These are phyloP conservation scores for Alviniconcha marisindica DNA, from an alignment of 1,140 invertebrate genomes.

Conservation along the genomic window DNA sequence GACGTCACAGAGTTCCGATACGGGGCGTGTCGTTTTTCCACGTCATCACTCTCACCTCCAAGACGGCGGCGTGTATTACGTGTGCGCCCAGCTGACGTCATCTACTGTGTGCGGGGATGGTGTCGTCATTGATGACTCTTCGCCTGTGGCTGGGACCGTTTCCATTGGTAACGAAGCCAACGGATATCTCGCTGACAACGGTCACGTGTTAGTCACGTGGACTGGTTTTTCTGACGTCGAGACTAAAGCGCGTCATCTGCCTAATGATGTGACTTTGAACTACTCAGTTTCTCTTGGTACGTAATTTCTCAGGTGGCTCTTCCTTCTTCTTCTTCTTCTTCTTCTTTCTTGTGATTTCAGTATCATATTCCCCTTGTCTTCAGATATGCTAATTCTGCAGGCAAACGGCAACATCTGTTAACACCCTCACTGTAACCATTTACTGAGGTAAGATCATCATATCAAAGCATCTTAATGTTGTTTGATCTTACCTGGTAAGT, in stretches of 20 bases:
- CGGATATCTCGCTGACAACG: constrained; percentile 36
- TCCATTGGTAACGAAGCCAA: constrained; percentile 37
- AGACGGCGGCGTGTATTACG: constrained; percentile 6
- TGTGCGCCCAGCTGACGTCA: not conserved
- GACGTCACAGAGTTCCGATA: not conserved
- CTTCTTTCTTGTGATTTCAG: no score
- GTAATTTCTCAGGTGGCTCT: no score
- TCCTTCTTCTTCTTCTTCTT: not conserved
- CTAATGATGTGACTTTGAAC: no score
- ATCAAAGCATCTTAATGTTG: no score
- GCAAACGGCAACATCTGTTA: no score
- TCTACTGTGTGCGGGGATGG: constrained; percentile 51
- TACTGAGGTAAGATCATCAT: no score
- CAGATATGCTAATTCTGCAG: not conserved
- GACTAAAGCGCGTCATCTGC: not conserved
- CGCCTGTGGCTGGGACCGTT: constrained; percentile 48
- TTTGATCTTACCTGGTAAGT: no score
- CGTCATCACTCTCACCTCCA: not conserved
- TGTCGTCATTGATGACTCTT: constrained; percentile 48
- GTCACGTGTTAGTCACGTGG: constrained; percentile 43
- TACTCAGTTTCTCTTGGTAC: not conserved
- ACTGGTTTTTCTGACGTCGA: constrained; percentile 47
- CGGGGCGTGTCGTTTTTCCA: not conserved
- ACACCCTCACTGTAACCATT: no score
- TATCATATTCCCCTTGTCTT: no score